Conservation (phyloP, 2,797 vertebrate species). For the Periparus ater region DNA sequence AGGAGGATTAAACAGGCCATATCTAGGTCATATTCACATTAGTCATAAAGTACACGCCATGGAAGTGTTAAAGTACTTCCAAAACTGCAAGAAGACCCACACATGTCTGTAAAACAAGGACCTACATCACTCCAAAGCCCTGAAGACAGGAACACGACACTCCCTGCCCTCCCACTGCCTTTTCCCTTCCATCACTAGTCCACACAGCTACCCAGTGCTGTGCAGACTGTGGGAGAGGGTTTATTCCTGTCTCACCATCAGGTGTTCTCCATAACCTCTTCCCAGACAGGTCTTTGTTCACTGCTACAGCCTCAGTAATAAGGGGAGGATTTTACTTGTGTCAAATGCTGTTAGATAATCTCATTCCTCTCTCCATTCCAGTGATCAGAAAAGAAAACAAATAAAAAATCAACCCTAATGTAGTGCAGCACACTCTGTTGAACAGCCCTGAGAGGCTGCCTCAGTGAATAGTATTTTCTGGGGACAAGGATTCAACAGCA, state of each 20-base stretch:
- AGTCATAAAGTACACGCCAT: not conserved
- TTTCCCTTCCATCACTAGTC: not conserved
- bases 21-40: not conserved
- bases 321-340: not conserved
- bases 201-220: fast-evolving
- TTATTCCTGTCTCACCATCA: not conserved
- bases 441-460: no score
- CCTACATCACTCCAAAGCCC: not conserved
- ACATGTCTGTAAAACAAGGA: not conserved
- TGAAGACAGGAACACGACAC: not conserved
- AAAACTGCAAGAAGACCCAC: not conserved
- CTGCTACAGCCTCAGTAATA: not conserved
- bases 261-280: not conserved
- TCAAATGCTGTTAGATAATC: not conserved
- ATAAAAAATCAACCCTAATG: not conserved
- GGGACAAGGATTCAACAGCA: not conserved
- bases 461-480: not conserved
- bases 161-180: not conserved
- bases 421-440: not conserved
- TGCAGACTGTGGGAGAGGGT: not conserved
- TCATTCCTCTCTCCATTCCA: not conserved
- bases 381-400: not conserved
- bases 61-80: not conserved
- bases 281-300: not conserved
- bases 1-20: not conserved